Conservation (phyloP, 1,140 invertebrate species). For the Tigriopus japonicus region DNA sequence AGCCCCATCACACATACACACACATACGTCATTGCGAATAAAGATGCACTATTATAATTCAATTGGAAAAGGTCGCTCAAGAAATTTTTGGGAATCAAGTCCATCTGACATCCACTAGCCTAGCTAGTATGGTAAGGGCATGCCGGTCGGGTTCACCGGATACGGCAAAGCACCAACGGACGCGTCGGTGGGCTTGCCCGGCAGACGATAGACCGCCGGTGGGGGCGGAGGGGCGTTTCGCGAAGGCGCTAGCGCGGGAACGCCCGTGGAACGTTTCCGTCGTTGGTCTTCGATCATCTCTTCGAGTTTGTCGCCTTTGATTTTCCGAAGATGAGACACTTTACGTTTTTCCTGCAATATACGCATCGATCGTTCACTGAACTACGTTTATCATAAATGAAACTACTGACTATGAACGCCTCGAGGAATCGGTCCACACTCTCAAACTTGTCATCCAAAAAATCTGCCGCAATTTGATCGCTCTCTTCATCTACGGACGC, state of each 20-base stretch:
- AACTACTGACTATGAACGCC: background rate
- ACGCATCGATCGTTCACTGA: background rate
- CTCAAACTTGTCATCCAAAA: background rate
- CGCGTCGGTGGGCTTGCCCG: too few species aligned
- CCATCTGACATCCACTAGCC: too few species aligned
- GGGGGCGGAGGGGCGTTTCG: background rate
- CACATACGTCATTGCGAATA: too few species aligned
- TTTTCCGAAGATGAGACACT: background rate
- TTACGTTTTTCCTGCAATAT: background rate
- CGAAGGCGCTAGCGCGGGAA: background rate
- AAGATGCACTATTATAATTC: too few species aligned
- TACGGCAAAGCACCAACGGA: too few species aligned
- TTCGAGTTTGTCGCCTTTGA: background rate
- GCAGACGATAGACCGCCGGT: background rate
- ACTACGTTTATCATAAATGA: background rate
- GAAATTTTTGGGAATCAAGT: too few species aligned
- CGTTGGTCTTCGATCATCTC: background rate
- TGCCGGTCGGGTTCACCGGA: too few species aligned
- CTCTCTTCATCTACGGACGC: conserved; percentile 18
- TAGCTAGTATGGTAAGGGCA: too few species aligned
- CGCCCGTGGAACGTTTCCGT: background rate
- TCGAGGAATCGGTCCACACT: background rate
- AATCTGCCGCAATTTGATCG: conserved; percentile 14
- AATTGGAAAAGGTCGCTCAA: too few species aligned
- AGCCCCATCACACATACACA: too few species aligned